Percentiles rank a stretch among this genome's conserved stretches.
Conservation (phyloP, 2,888 invertebrate species). For the Microctonus brassicae region DNA sequence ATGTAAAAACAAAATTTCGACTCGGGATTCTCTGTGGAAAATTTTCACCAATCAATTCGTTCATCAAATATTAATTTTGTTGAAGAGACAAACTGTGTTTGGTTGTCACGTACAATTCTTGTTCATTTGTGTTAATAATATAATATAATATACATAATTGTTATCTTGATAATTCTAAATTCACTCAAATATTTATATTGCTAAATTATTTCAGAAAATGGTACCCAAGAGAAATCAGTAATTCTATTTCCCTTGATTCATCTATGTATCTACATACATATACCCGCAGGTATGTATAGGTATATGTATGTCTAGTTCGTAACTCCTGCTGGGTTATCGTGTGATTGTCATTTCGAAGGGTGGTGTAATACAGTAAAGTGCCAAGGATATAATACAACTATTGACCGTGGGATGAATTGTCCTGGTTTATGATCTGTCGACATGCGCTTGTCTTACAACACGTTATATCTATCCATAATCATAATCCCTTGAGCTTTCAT, state of each 20-base stretch:
- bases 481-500: background rate
- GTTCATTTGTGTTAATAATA: background rate
- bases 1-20: no score
- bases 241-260: background rate
- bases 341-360: slow-evolving; percentile 2
- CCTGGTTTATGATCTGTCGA: slow-evolving; percentile 19
- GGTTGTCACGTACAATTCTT: no score
- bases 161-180: background rate
- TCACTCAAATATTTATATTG: background rate
- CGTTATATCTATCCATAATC: background rate
- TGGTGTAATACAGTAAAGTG: background rate
- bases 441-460: background rate
- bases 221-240: background rate
- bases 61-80: no score
- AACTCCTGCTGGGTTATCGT: background rate
- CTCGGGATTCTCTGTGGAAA: no score
- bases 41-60: no score
- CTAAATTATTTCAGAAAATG: background rate
- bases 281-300: no score
- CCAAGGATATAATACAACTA: slow-evolving; percentile 1
- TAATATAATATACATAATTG: background rate
- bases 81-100: no score
- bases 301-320: background rate
- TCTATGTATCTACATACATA: background rate
- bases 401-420: background rate